phyloP scores from a whole-genome alignment of 2,797 vertebrate genomes.

The Pempheris klunzingeri region DNA sequence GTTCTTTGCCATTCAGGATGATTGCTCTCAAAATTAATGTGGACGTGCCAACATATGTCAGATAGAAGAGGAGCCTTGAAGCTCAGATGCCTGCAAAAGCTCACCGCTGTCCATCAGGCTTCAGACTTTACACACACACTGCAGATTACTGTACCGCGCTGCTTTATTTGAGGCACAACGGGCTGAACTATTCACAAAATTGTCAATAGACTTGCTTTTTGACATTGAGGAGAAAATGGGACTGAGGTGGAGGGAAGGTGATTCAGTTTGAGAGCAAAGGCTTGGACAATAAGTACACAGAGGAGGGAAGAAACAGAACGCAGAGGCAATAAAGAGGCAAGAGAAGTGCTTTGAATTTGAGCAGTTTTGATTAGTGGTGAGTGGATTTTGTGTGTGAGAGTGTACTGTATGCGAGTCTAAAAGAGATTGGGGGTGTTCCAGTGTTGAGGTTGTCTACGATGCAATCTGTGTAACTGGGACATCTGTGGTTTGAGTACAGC shows the following conservation, averaged over 20 bases:
- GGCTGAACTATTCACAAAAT: constrained; percentile 66
- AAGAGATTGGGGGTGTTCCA: background rate
- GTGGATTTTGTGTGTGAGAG: constrained; percentile 46
- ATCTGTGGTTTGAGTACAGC: constrained; percentile 13
- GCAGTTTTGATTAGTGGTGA: constrained; percentile 63
- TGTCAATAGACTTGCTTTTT: constrained; percentile 73
- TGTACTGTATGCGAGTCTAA: background rate
- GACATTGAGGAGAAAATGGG: constrained; percentile 74
- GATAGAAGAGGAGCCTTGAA: constrained; percentile 64
- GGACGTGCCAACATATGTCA: constrained; percentile 49
- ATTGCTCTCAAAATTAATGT: constrained; percentile 69
- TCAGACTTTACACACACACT: constrained; percentile 45
- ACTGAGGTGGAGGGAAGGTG: constrained; percentile 52
- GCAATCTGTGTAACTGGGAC: background rate
- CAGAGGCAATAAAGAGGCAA: constrained; percentile 50
- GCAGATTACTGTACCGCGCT: constrained; percentile 35
- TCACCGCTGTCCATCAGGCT: constrained; percentile 50
- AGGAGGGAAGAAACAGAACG: constrained; percentile 41
- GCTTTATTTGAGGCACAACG: constrained; percentile 47
- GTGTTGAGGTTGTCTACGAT: background rate
- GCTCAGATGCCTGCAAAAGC: constrained; percentile 61
- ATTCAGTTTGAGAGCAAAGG: constrained; percentile 60
- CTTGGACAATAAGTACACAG: constrained; percentile 51
- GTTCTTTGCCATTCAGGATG: constrained; percentile 63
- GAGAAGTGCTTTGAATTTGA: constrained; percentile 54